Base-by-base conservation (phyloP, 2,113 vertebrate genomes). In the Prochilodus magdalenae region DNA sequence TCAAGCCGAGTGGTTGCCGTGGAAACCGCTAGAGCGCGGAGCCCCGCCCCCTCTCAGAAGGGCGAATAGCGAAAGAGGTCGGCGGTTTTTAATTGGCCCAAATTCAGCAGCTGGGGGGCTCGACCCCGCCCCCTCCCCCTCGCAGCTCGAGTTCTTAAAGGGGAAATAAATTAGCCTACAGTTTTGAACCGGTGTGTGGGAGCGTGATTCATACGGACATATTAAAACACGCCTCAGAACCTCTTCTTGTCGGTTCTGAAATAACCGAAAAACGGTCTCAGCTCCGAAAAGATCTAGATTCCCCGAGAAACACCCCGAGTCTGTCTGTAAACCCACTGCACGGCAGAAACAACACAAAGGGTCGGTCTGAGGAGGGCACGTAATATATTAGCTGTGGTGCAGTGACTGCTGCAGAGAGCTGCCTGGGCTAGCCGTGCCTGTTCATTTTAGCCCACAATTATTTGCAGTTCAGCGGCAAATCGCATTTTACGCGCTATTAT, bases 1-100 rank as follows among this genome's bases (percentile, higher is more conserved):
- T 88, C 86, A 89, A 84, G 86, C 84, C 87, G 74, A 85, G 59
- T 57, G 76, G 90, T 90, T 89, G 84, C 90, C 88, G 77, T 88
- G 82, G 90, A 89, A 90, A 90, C 89, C 79, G 82, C 86, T 82
- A 74, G 83, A 82, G 79, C 80, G 63, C 55, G 47, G 76, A 81
- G 60, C 75, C 76, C 88, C 76, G 65, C 76, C 87, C 87, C 73
- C 84, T 84, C 44, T 59, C 60, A 60, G 63, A 67, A 80, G 63
- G 81, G 75, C 73, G 84, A 66, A 81, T 71, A 24, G 63, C 36
- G 72, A 75, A 66, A 83, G 83, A 81, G 86, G 72, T 73, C 62
- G 86, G 81, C 70, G 75, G 13, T 75, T 88, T 81, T 44, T 88
- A 78, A 90, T 90, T 89, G 88, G 89, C 86, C 86, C 83, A 86